These are phyloP conservation scores for Apostichopus japonicus DNA, from an alignment of 35 echinoderm and acorn worm species.

Conservation along the genomic window DNA sequence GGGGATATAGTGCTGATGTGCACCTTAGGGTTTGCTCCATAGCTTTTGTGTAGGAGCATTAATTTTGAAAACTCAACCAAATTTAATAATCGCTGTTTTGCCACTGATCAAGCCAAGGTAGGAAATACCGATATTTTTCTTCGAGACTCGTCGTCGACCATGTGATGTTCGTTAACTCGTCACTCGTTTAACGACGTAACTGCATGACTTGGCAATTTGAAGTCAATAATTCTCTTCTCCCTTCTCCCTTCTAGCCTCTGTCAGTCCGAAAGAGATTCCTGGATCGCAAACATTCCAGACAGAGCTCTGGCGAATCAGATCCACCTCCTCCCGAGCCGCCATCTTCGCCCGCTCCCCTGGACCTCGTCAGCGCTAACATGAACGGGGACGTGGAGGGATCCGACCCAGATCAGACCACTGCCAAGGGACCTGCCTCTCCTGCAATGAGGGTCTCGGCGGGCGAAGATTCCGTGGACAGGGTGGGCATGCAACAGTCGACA, in stretches of 20 bases:
- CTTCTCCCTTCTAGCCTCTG: slow-evolving; percentile 52
- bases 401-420: slow-evolving; percentile 10
- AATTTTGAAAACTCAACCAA: too few relatives aligned
- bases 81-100: too few relatives aligned
- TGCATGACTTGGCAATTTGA: not conserved
- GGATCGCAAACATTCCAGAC: slow-evolving; percentile 60
- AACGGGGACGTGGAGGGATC: slow-evolving; percentile 4
- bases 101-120: too few relatives aligned
- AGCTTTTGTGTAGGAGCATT: too few relatives aligned
- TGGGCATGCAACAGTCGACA: not conserved
- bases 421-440: not conserved
- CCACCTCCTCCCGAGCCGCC: not conserved
- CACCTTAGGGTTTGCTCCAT: too few relatives aligned
- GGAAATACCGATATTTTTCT: too few relatives aligned
- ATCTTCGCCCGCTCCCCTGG: slow-evolving; percentile 3
- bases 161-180: too few relatives aligned
- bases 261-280: slow-evolving; percentile 69
- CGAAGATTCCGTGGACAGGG: slow-evolving; percentile 4
- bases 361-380: slow-evolving; percentile 21
- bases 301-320: slow-evolving; percentile 44
- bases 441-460: not conserved
- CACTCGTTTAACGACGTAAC: too few relatives aligned
- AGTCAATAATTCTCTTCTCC: not conserved
- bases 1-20: too few relatives aligned
- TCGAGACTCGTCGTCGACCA: too few relatives aligned